phyloP scores from a whole-genome alignment of 1,140 invertebrate genomes.

The Eubasilissa regina region DNA sequence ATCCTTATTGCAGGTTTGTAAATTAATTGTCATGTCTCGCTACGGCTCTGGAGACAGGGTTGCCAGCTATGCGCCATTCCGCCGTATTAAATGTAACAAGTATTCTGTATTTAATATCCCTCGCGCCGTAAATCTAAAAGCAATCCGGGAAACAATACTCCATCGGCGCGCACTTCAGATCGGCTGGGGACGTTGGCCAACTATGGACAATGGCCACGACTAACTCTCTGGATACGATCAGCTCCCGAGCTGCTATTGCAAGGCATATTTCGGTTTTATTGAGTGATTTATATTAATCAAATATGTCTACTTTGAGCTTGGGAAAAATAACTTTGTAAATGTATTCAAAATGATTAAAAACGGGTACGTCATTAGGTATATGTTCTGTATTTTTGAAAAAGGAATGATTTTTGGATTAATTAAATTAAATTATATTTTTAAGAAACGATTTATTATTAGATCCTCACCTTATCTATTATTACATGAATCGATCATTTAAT shows the following conservation, averaged over 20 bases:
- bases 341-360: not conserved
- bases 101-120: slow-evolving; percentile 36
- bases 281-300: slow-evolving; percentile 4
- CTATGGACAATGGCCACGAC: not conserved
- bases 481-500: too few relatives aligned
- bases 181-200: not conserved
- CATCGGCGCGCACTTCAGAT: not conserved
- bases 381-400: too few relatives aligned
- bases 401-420: too few relatives aligned
- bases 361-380: too few relatives aligned
- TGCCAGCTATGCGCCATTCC: not conserved
- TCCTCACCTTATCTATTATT: too few relatives aligned
- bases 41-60: not conserved
- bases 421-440: too few relatives aligned
- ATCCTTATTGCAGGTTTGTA: too few relatives aligned
- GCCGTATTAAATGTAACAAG: slow-evolving; percentile 18
- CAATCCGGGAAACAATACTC: slow-evolving; percentile 39
- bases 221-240: not conserved
- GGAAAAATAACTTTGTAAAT: not conserved
- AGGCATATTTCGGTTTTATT: slow-evolving; percentile 14
- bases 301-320: not conserved
- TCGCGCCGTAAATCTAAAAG: slow-evolving; percentile 41
- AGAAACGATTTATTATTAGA: too few relatives aligned
- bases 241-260: slow-evolving; percentile 1
- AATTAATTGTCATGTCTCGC: not conserved